Base-by-base conservation (phyloP, 2,888 invertebrate genomes). In the Horisme vitalbata region DNA sequence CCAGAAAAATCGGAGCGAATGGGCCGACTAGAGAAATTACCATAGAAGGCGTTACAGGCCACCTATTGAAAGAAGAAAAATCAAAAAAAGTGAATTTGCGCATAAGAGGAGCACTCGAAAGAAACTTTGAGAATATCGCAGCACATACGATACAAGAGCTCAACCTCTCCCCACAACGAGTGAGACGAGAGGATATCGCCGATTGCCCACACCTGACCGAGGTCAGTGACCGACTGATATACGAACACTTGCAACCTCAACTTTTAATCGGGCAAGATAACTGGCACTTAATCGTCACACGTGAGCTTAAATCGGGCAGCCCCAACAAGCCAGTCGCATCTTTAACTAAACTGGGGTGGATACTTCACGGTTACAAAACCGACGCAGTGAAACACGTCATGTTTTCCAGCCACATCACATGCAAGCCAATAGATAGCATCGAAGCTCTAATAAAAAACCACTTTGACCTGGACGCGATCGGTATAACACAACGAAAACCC, bases 201-300 rank as follows among this genome's bases (percentile, higher is more conserved):
- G 31, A 38, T 2, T 30, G 20, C n/a, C 2, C 3, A 0, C 38
- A 38, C 7, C 13, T 31, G 5, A 13, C 3, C 1, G 8, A 14
- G 4, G 11, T 12, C 0, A 6, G 2, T 1, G 26, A 35, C 0
- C 11, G 34, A 1, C 26, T 47, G 0, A 26, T 26, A 14, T 47
- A 41, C 8, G 23, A 37, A n/a, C 14, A 20, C 9, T 41, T 10
- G 3, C 11, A 4, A 7, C 46, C 46, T 1, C 6, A 10, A 3
- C 15, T 46, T 0, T n/a, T 45, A 10, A 27, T 45, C 3, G 45
- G 38, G 2, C 27, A 32, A 27, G 38, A 45, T 10, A 33, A 45
- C n/a, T 45, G 45, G 45, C 28, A 39, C 3, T 11, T 45, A 1
- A 32, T 45, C 4, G 14, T 38, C 1, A 14, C 33, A 1, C 10